A percentile compares a stretch with the other conserved stretches of the same genome.
phyloP scores from a whole-genome alignment of 2,888 invertebrate species.

The Rhamphomyia laevipes region DNA sequence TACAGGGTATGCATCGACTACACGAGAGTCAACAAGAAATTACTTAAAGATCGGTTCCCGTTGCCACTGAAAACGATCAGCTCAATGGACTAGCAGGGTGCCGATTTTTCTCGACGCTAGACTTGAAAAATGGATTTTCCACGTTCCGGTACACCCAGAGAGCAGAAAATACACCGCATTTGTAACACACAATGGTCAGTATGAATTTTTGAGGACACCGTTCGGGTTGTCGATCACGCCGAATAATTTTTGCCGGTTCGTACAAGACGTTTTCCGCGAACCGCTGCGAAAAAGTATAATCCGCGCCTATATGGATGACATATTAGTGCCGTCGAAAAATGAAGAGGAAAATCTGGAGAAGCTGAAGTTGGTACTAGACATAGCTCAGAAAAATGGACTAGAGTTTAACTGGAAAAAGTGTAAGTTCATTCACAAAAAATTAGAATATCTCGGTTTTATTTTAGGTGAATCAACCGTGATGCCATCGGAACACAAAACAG shows the following conservation, averaged over 20 bases:
- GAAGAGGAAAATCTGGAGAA: too few species aligned
- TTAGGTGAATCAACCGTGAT: too few species aligned
- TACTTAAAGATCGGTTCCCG: conserved; percentile 5
- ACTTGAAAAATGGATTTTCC: conserved; percentile 14
- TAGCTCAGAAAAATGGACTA: too few species aligned
- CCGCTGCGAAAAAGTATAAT: too few species aligned
- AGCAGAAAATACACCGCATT: conserved; percentile 14
- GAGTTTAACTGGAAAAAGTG: too few species aligned
- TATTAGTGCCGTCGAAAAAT: too few species aligned
- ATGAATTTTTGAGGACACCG: conserved; percentile 8
- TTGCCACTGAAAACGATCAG: conserved; percentile 12
- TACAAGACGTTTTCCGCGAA: background rate
- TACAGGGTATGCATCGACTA: background rate
- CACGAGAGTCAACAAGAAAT: background rate
- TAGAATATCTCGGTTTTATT: too few species aligned
- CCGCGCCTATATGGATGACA: too few species aligned
- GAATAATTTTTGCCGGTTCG: too few species aligned
- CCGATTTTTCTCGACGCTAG: conserved; percentile 11
- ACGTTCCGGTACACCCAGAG: conserved; percentile 12
- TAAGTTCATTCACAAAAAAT: too few species aligned
- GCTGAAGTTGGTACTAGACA: too few species aligned
- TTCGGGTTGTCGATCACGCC: conserved; percentile 1
- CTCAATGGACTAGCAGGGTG: conserved; percentile 11
- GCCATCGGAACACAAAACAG: too few species aligned
- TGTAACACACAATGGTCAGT: conserved; percentile 13